These are phyloP conservation scores for Metridium senile DNA, from an alignment of 92 coral and sea anemone species.

Conservation along the genomic window DNA sequence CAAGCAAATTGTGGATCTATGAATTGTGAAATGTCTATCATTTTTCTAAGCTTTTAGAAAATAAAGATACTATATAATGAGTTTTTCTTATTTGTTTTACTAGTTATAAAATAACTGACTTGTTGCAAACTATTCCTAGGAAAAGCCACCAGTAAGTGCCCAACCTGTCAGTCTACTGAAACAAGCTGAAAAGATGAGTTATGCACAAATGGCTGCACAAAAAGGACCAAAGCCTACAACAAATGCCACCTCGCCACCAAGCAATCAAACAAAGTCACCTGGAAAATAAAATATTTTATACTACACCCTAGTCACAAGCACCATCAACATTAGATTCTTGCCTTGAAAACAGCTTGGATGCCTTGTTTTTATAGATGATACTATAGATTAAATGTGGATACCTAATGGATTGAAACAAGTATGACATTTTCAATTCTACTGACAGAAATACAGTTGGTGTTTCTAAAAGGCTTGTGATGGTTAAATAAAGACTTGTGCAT, in stretches of 20 bases:
- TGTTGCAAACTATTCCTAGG: conserved; percentile 9
- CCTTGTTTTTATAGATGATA: neutral
- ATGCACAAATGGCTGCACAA: conserved; percentile 96
- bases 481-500: too few relatives aligned
- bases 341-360: neutral
- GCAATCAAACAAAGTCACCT: conserved; percentile 41
- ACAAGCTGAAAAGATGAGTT: conserved; percentile 74
- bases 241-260: conserved; percentile 32
- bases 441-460: too few relatives aligned
- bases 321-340: neutral
- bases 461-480: too few relatives aligned
- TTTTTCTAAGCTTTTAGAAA: too few relatives aligned
- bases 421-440: too few relatives aligned
- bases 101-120: neutral
- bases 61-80: too few relatives aligned
- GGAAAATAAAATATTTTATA: conserved; percentile 21
- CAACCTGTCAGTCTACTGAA: conserved; percentile 29
- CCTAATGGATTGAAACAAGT: too few relatives aligned
- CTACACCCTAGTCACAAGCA: neutral
- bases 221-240: conserved; percentile 64
- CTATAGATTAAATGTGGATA: neutral
- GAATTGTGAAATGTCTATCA: too few relatives aligned
- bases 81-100: neutral
- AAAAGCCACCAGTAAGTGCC: conserved; percentile 7
- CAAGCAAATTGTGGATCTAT: too few relatives aligned